Base-by-base conservation (phyloP, 2,797 vertebrate genomes). In the Oreochromis mossambicus region DNA sequence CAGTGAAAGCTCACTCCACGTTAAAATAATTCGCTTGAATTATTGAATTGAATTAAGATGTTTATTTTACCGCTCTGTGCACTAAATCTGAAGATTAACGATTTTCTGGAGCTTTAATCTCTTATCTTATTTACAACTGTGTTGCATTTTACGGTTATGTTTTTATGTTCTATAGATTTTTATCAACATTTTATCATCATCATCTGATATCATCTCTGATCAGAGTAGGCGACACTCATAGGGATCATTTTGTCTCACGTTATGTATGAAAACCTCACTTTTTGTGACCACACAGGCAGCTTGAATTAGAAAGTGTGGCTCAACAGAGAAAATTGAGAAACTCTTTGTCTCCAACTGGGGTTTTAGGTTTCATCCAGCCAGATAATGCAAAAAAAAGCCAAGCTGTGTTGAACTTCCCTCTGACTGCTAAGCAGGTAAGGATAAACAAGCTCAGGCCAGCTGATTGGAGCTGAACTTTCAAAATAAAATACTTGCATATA, bases 1-100 rank as follows among this genome's bases (percentile, higher is more conserved):
- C 2, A 0, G 2, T 38, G 34, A 66, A 38, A 41, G 1, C 12
- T 13, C n/a, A 0, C 0, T 41, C 36, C 4, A 41, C 1, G 1
- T 24, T 43, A 43, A 68, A 68, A 68, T 41, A 68, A 24, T 24
- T 15, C 1, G 2, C 55, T 58, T 10, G 55, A 58, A 58, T 58
- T 58, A 58, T 1, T 58, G 55, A 38, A 13, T 66, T 14, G 11
- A 9, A 24, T 38, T 2, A 66, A 8, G 12, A 24, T 24, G 7
- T 24, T 68, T 68, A 43, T 70, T 70, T 70, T 17, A 70, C 8
- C 0, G 0, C 13, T 26, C 5, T 26, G 13, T 70, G 21, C 13
- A 5, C 13, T 24, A 43, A 70, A 43, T 70, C 21, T 5, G 8
- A 43, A 70, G 38, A 70, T 70, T 24, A 26, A 26, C 1, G 0